These are phyloP conservation scores for Dromiciops gliroides DNA, from an alignment of 2,113 vertebrate species.

Conservation along the genomic window DNA sequence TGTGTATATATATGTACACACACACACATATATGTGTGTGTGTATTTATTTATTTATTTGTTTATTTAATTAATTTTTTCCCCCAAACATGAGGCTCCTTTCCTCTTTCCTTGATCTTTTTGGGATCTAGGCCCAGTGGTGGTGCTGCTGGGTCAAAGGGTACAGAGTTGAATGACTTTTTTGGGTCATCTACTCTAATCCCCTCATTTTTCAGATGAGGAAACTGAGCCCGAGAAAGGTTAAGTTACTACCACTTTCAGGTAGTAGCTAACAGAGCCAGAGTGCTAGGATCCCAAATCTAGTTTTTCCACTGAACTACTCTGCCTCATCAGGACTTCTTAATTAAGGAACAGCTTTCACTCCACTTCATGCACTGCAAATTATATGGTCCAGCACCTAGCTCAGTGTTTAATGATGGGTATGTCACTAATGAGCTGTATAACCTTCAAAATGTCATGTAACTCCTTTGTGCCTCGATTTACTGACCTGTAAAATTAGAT, in stretches of 20 bases:
- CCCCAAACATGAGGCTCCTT: background rate
- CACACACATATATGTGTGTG: no score
- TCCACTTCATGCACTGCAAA: background rate
- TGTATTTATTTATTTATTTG: no score
- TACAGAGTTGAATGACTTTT: background rate
- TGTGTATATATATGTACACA: no score
- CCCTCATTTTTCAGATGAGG: background rate
- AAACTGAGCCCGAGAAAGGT: background rate
- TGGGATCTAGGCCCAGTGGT: background rate
- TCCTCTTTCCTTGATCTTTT: background rate
- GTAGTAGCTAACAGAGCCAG: background rate
- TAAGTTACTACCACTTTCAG: background rate
- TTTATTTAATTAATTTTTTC: no score
- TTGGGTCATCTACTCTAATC: background rate
- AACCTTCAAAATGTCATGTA: background rate
- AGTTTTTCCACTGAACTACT: background rate
- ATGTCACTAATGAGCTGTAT: background rate
- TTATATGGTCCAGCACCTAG: background rate
- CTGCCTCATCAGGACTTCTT: background rate
- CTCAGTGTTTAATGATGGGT: background rate
- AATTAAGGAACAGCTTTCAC: background rate
- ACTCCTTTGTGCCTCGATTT: background rate
- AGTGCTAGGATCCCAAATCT: background rate
- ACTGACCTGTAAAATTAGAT: background rate
- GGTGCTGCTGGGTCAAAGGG: background rate